Conservation (phyloP, 1,140 invertebrate genomes). For the Drosophila virilis region DNA sequence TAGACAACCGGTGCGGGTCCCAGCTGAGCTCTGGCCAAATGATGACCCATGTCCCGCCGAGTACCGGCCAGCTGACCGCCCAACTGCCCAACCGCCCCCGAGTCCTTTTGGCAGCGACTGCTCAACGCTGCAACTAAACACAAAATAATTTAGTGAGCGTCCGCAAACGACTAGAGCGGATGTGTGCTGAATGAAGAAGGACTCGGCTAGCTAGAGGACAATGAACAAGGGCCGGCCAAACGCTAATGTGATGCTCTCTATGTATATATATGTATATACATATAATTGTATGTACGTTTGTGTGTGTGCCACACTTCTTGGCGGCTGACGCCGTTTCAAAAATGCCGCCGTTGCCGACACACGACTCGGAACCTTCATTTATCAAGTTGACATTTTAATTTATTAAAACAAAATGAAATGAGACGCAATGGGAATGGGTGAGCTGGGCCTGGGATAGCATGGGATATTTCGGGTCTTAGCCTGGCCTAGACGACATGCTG, state of each 20-base stretch:
- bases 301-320: slow-evolving; percentile 50
- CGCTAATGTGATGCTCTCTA: slow-evolving; percentile 37
- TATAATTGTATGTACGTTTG: slow-evolving; percentile 1
- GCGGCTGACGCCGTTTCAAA: slow-evolving; percentile 64
- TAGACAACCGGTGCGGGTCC: slow-evolving; percentile 58
- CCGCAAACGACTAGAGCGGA: slow-evolving; percentile 52
- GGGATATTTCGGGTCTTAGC: background rate
- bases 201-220: slow-evolving; percentile 29
- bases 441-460: background rate
- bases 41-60: slow-evolving; percentile 23
- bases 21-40: slow-evolving; percentile 18
- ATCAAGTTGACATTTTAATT: slow-evolving; percentile 82
- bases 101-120: background rate
- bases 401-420: slow-evolving; percentile 81
- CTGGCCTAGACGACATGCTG: slow-evolving; percentile 5
- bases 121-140: slow-evolving; percentile 67
- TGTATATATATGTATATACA: background rate
- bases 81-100: background rate
- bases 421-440: slow-evolving; percentile 29
- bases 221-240: slow-evolving; percentile 23
- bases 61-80: background rate
- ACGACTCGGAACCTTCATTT: slow-evolving; percentile 72
- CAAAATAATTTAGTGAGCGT: slow-evolving; percentile 74
- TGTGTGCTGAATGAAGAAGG: slow-evolving; percentile 37
- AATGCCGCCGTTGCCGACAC: slow-evolving; percentile 57